Evolutionary conservation across 2,113 vertebrate genomes (phyloP), one percentile per base, ranked within the genome.

Genomic region (Poecile atricapillus): DNA sequence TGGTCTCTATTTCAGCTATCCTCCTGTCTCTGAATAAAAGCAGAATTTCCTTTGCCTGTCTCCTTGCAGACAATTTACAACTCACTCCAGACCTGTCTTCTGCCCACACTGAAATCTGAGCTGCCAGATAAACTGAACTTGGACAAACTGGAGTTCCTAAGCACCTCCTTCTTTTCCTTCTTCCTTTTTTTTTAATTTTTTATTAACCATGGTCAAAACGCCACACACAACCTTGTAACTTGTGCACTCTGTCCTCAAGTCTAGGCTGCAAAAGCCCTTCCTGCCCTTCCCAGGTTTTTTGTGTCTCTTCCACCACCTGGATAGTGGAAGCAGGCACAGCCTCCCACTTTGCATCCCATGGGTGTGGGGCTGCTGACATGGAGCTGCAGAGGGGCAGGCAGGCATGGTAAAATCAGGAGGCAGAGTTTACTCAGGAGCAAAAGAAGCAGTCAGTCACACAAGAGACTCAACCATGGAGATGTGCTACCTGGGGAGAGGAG

Each of bases 141-240:
- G 47, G 60, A 47, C 73, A 70, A 84, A 50, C 23, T 33, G 13
- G 22, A 86, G 23, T 33, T 91, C 30, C 60, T 63, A 33, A 87
- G 25, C 46, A 74, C 24, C 24, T 65, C 33, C 19, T 9, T 77
- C 41, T 50, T 52, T 60, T 65, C 11, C 30, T 16, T 78, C 8
- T 43, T 47, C 3, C 3, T 30, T 53, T 64, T 25, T 37, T 24
- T 9, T 6, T 0, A 0, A 12, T 33, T 59, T 50, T 27, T 6
- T 0, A 0, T 63, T 80, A 75, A 65, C 14, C 5, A 10, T 9
- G 27, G 24, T 44, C 21, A 56, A 52, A 76, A 33, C 24, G 9
- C 10, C 18, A 35, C 3, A 11, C 12, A n/a, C 13, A 59, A 15
- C 2, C 27, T 23, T 60, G 31, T 47, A 83, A 17, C 10, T 58